phyloP scores from a whole-genome alignment of 2,113 vertebrate genomes.

The sheep (Ovis aries) region DNA sequence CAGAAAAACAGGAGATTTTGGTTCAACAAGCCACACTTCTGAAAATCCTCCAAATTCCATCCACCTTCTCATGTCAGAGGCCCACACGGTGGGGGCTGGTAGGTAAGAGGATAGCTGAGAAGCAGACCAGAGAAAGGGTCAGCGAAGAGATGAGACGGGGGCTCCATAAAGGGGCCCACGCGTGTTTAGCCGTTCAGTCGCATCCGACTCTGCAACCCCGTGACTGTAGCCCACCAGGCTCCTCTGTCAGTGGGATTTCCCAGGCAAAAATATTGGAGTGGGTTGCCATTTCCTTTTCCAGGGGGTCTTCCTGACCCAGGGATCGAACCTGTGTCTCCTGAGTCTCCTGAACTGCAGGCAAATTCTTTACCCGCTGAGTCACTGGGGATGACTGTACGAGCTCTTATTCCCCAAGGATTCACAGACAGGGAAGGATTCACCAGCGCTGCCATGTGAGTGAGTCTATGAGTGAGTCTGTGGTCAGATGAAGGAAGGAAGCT shows the following conservation, averaged over 20 bases:
- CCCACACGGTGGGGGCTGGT: rapidly evolving
- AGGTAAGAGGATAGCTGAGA: neutral
- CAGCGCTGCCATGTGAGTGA: rapidly evolving
- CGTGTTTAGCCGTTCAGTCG: neutral
- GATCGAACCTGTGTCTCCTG: neutral
- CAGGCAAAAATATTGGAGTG: neutral
- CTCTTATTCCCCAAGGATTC: neutral
- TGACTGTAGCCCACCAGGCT: neutral
- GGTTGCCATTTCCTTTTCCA: neutral
- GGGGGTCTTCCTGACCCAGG: neutral
- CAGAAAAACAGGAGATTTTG: neutral
- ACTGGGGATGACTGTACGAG: neutral
- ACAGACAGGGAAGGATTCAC: neutral
- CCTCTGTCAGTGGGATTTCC: neutral
- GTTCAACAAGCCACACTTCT: neutral
- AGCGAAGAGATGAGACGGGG: rapidly evolving
- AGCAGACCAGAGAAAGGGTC: neutral
- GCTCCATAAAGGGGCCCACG: no score
- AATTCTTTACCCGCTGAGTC: neutral
- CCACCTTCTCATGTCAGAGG: neutral
- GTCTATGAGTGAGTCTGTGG: neutral
- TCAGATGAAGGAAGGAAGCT: neutral
- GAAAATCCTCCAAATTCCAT: neutral
- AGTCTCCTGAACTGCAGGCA: neutral
- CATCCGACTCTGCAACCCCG: neutral